Conservation (phyloP, 2,113 vertebrate species). For the Brienomyrus longianalis region DNA sequence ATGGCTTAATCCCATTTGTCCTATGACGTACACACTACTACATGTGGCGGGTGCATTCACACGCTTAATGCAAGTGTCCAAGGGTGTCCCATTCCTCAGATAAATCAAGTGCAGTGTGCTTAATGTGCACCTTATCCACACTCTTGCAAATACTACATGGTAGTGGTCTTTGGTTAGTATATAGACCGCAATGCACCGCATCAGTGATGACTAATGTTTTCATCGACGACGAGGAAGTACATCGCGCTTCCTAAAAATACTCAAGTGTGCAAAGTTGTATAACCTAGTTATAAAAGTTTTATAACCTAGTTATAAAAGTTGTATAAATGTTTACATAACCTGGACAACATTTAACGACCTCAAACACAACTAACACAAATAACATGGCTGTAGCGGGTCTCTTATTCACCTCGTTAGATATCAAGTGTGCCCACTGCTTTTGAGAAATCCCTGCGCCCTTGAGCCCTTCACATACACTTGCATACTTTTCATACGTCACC, state of each 20-base stretch:
- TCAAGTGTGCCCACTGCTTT: background rate
- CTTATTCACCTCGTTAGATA: background rate
- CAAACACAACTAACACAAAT: background rate
- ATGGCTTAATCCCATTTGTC: background rate
- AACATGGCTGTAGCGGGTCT: background rate
- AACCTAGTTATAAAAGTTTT: background rate
- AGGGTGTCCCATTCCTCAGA: background rate
- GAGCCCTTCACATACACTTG: background rate
- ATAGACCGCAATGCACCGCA: background rate
- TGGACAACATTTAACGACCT: background rate
- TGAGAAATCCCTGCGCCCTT: background rate
- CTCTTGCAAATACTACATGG: background rate
- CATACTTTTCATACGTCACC: background rate
- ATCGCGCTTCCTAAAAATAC: background rate
- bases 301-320: background rate
- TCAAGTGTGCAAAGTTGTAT: background rate
- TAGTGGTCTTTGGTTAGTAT: background rate
- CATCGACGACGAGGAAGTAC: background rate
- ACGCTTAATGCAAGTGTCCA: background rate
- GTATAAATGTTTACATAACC: background rate
- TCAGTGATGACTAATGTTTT: background rate
- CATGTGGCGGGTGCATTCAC: background rate
- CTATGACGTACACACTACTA: background rate
- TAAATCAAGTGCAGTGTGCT: background rate
- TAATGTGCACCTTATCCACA: background rate